A percentile compares a stretch with the other conserved stretches of the same genome.
Conservation (phyloP, 1,140 invertebrate genomes). For the Drosophila ficusphila region DNA sequence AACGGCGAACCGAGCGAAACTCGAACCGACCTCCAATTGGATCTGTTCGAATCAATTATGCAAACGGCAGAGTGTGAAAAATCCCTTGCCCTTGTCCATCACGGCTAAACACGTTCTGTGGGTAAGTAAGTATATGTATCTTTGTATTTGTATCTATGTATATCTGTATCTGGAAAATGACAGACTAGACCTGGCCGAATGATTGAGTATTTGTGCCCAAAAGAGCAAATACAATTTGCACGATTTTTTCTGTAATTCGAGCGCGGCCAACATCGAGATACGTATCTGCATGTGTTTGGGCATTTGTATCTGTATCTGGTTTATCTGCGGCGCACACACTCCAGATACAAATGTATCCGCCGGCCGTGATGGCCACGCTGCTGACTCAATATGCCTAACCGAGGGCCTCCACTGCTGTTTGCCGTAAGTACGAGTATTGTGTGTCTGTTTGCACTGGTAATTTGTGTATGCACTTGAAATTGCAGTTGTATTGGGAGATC, state of each 20-base stretch:
- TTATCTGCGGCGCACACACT: constrained; percentile 29
- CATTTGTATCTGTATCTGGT: constrained; percentile 38
- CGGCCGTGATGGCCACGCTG: constrained; percentile 64
- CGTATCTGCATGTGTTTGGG: constrained; percentile 43
- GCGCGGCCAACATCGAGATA: constrained; percentile 33
- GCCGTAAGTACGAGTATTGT: constrained; percentile 23
- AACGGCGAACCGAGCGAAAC: neutral
- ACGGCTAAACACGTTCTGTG: constrained; percentile 63
- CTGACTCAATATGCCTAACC: constrained; percentile 75
- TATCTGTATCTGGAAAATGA: constrained; percentile 55
- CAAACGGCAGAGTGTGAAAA: constrained; percentile 75
- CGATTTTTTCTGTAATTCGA: constrained; percentile 70
- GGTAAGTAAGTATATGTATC: constrained; percentile 44
- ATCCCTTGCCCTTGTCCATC: constrained; percentile 61
- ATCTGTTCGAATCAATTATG: constrained; percentile 68
- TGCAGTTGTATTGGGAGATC: constrained; percentile 37
- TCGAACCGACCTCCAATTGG: constrained; percentile 27
- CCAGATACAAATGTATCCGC: constrained; percentile 58
- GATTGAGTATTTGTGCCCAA: constrained; percentile 60
- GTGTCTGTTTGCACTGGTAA: constrained; percentile 73
- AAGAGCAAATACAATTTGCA: constrained; percentile 78
- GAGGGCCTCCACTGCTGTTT: constrained; percentile 41
- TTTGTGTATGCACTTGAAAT: constrained; percentile 78
- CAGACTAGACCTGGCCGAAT: constrained; percentile 22
- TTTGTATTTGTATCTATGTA: constrained; percentile 48